These are phyloP conservation scores for Pemphigus obesinymphae DNA, from an alignment of 1,140 invertebrate genomes.

Conservation along the genomic window DNA sequence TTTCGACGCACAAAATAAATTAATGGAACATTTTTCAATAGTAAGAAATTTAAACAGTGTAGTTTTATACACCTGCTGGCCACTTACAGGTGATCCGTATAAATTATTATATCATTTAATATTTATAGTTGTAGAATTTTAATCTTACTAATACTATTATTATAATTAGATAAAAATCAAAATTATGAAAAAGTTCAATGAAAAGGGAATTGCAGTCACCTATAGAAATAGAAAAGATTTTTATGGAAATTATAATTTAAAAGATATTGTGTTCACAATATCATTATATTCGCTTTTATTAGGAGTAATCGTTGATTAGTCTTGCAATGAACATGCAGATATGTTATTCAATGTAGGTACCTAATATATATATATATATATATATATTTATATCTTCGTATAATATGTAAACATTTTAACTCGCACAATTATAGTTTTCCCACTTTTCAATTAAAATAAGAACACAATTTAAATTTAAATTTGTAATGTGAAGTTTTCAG, in stretches of 20 bases:
- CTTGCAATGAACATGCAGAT: neutral
- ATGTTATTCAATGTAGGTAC: neutral
- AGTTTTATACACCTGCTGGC: neutral
- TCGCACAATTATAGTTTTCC: too few relatives aligned
- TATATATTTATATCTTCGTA: neutral
- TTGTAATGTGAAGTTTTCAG: neutral
- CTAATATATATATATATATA: neutral
- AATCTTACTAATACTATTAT: too few relatives aligned
- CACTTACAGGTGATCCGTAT: neutral
- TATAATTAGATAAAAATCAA: too few relatives aligned
- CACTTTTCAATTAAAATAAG: neutral
- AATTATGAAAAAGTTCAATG: neutral
- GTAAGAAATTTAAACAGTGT: neutral
- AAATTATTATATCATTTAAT: neutral
- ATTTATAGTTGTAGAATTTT: too few relatives aligned
- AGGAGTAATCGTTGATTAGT: conserved; percentile 1
- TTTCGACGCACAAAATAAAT: neutral
- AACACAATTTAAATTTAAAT: neutral
- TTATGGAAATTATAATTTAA: neutral
- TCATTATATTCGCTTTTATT: neutral
- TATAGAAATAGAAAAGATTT: neutral
- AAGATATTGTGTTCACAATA: neutral
- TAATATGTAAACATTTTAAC: too few relatives aligned
- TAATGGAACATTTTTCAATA: neutral
- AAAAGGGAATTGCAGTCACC: neutral